Conservation (phyloP, 2,888 invertebrate genomes). For the Tipula vernalis region DNA sequence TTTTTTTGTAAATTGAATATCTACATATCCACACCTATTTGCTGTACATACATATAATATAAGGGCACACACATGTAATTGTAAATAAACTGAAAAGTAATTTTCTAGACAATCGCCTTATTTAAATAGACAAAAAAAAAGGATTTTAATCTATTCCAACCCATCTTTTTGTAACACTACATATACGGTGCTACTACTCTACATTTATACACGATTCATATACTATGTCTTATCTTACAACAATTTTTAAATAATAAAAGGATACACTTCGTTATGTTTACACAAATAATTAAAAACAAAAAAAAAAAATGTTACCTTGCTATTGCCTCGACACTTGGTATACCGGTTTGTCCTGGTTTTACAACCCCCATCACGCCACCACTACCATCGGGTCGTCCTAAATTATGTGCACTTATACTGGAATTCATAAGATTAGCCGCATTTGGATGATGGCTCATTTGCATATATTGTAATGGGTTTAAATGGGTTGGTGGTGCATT, state of each 20-base stretch:
- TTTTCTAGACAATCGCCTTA: conserved; percentile 10
- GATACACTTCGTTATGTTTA: not conserved
- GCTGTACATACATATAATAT: not conserved
- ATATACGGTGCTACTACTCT: not conserved
- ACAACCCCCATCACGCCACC: conserved; percentile 45
- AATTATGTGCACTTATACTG: conserved; percentile 72
- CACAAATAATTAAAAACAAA: not conserved
- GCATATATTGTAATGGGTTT: conserved; percentile 92
- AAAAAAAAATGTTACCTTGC: conserved; percentile 54
- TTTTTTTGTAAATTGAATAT: not conserved
- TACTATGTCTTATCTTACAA: not conserved
- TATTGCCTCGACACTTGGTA: conserved; percentile 81
- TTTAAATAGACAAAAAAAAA: not conserved
- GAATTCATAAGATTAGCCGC: conserved; percentile 79
- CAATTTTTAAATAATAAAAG: not conserved
- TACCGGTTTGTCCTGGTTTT: conserved; percentile 60
- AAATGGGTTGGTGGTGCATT: conserved; percentile 85
- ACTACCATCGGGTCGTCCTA: conserved; percentile 64
- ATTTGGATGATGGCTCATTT: conserved; percentile 64
- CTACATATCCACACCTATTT: not conserved
- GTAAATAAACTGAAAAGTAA: conserved; percentile 8
- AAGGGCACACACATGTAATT: not conserved
- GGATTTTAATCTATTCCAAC: not conserved
- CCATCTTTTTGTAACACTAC: not conserved
- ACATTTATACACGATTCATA: not conserved